Percentiles rank a stretch among this genome's conserved stretches.
Evolutionary conservation across 2,113 vertebrate species (phyloP).

Genomic region (Callocephalon fimbriatum): DNA sequence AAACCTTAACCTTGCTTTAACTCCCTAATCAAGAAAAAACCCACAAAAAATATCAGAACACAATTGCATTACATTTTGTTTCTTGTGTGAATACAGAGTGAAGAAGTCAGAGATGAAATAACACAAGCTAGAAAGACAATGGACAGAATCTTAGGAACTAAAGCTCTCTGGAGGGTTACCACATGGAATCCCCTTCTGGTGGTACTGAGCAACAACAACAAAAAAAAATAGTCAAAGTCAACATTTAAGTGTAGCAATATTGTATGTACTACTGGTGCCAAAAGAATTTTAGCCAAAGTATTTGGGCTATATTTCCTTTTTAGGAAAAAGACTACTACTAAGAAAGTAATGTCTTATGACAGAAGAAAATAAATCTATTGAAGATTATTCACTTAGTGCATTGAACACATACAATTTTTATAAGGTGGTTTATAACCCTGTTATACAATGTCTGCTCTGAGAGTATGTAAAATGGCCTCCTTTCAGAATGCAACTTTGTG

Average conservation of each 20-base stretch:
- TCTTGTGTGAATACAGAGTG: background rate
- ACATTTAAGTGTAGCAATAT: conserved; percentile 16
- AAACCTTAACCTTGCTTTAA: background rate
- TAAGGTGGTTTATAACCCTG: conserved; percentile 5
- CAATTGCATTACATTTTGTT: background rate
- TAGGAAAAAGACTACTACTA: background rate
- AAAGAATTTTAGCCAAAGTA: conserved; percentile 33
- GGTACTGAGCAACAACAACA: background rate
- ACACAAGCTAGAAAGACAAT: background rate
- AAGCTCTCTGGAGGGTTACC: background rate
- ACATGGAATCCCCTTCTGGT: background rate
- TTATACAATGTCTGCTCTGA: background rate
- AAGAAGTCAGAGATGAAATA: background rate
- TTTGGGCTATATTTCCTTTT: conserved; percentile 26
- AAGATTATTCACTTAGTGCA: background rate
- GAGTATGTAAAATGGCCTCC: background rate
- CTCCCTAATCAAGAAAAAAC: background rate
- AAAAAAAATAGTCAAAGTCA: conserved; percentile 7
- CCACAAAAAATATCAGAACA: background rate
- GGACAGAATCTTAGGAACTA: background rate
- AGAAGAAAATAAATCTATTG: background rate
- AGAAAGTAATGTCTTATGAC: background rate
- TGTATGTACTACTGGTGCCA: background rate
- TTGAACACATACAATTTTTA: conserved; percentile 26
- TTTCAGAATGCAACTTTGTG: background rate